Evolutionary conservation across 1,140 invertebrate genomes (phyloP).

Genomic region (Diploscapter pachys): DNA sequence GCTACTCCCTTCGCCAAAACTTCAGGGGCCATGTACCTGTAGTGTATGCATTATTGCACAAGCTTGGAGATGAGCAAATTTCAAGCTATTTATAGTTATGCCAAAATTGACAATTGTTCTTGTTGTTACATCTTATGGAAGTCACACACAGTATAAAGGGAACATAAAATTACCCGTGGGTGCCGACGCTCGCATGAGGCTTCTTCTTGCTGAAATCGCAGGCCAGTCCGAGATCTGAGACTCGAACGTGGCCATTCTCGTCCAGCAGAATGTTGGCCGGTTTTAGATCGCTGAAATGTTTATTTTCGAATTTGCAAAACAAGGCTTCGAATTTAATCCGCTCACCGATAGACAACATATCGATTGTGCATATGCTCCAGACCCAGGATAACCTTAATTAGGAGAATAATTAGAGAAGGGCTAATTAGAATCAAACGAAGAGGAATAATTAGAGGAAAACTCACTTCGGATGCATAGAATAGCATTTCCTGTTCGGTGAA

Average conservation of each 20-base stretch:
- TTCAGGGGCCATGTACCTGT: slow-evolving; percentile 98
- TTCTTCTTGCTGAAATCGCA: slow-evolving; percentile 99
- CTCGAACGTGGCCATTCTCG: slow-evolving; percentile 93
- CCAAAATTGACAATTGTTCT: too few species aligned
- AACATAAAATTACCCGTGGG: slow-evolving; percentile 66
- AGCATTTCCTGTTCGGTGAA: slow-evolving; percentile 98
- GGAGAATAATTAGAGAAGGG: too few species aligned
- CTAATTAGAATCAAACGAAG: neutral
- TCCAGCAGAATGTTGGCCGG: slow-evolving; percentile 97
- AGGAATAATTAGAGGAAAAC: slow-evolving; percentile 61
- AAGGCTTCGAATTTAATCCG: too few species aligned
- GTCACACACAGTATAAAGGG: neutral
- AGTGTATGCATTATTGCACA: too few species aligned
- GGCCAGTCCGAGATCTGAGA: slow-evolving; percentile 96
- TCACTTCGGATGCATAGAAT: slow-evolving; percentile 96
- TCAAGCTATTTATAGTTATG: too few species aligned
- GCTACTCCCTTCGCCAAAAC: slow-evolving; percentile 95
- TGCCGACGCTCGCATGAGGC: slow-evolving; percentile 85
- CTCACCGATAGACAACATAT: slow-evolving; percentile 79
- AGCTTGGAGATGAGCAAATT: too few species aligned
- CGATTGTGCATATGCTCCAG: slow-evolving; percentile 99
- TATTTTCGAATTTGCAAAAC: too few species aligned
- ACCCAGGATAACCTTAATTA: slow-evolving; percentile 70
- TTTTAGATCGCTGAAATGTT: slow-evolving; percentile 57
- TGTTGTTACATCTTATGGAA: too few species aligned